Conservation (phyloP, 2,113 vertebrate species). For the Lycaon pictus region DNA sequence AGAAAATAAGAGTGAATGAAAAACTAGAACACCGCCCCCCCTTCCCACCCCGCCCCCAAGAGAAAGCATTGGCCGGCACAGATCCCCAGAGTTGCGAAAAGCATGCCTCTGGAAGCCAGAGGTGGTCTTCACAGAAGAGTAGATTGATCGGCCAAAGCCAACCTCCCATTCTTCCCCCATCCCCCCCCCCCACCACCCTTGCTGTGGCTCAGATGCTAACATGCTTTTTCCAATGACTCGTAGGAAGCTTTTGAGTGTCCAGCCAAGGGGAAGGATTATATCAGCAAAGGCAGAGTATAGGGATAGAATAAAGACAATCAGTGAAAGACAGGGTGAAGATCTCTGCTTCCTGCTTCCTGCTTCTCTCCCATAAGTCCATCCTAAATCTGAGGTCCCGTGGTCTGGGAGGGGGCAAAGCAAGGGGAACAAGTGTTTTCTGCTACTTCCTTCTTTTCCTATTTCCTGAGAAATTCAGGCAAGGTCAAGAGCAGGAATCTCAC, state of each 20-base stretch:
- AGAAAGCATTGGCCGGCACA: neutral
- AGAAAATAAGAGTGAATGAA: neutral
- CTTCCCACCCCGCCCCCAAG: neutral
- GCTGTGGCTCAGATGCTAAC: neutral
- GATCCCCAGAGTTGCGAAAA: neutral
- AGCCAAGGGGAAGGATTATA: neutral
- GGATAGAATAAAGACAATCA: too few relatives aligned
- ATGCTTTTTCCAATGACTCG: neutral
- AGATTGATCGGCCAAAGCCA: neutral
- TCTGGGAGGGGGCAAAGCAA: neutral
- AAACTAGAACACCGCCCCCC: neutral
- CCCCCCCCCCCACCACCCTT: accelerated
- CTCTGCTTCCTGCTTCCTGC: neutral
- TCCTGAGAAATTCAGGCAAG: neutral
- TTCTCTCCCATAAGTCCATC: neutral
- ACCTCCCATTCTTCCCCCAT: accelerated
- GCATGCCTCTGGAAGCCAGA: neutral
- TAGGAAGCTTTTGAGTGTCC: neutral
- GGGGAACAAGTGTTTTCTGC: neutral
- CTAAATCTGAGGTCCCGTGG: neutral
- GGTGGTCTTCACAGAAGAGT: neutral
- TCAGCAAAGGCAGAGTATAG: neutral
- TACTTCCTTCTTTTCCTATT: neutral
- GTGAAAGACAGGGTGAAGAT: neutral
- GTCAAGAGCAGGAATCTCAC: neutral